Percentiles rank a stretch among this genome's conserved stretches.
phyloP scores from a whole-genome alignment of 2,113 vertebrate genomes.

The Trematomus loennbergii region DNA sequence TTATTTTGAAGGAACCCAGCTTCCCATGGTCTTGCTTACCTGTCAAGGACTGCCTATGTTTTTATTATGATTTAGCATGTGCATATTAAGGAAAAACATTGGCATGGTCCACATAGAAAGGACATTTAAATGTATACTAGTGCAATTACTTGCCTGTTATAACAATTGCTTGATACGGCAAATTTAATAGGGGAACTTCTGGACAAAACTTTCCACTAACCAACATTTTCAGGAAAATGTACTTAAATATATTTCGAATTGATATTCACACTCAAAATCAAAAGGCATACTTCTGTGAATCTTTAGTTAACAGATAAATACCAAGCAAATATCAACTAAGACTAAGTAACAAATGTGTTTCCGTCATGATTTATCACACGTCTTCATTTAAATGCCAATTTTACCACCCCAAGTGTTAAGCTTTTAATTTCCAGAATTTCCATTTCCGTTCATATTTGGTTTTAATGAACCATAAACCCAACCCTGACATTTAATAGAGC shows the following conservation, averaged over 20 bases:
- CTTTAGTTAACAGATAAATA: neutral
- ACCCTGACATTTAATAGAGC: slow-evolving; percentile 9
- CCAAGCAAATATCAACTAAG: slow-evolving; percentile 10
- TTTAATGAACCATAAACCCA: slow-evolving; percentile 1
- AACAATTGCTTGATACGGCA: too few relatives aligned
- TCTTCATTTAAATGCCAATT: slow-evolving; percentile 5
- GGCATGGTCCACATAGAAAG: too few relatives aligned
- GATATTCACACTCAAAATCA: neutral
- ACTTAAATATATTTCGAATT: neutral
- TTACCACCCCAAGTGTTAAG: neutral
- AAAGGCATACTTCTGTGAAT: neutral
- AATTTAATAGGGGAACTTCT: too few relatives aligned
- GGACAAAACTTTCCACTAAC: too few relatives aligned
- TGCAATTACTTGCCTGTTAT: too few relatives aligned
- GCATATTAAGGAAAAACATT: too few relatives aligned
- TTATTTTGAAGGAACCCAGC: too few relatives aligned
- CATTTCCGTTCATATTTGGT: neutral
- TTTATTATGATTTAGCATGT: too few relatives aligned
- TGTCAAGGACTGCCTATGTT: too few relatives aligned
- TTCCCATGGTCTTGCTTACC: too few relatives aligned
- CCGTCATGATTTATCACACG: slow-evolving; percentile 1
- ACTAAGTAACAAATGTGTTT: neutral
- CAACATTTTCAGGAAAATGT: too few relatives aligned
- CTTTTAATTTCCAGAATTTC: neutral
- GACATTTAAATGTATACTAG: too few relatives aligned